Evolutionary conservation across 2,797 vertebrate genomes (phyloP).

Genomic region (Hydrophis major): DNA sequence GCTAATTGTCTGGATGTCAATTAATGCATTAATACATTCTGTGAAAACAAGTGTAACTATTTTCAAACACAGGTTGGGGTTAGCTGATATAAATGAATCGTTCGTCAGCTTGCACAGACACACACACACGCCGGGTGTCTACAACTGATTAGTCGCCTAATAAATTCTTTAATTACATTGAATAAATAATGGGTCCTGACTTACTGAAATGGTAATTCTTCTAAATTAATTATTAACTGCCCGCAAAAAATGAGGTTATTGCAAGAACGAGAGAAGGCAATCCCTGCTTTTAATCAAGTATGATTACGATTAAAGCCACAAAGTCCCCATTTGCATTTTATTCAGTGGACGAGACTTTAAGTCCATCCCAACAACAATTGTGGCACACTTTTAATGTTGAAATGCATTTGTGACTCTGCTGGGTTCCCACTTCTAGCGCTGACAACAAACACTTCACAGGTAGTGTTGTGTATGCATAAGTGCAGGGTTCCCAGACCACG

Average conservation of each 20-base stretch:
- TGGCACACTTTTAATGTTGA: conserved; percentile 52
- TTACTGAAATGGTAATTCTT: conserved; percentile 74
- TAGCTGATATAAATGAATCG: conserved; percentile 64
- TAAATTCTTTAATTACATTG: conserved; percentile 79
- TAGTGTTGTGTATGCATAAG: too few relatives aligned
- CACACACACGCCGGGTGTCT: conserved; percentile 57
- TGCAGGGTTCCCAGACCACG: too few relatives aligned
- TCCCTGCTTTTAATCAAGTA: conserved; percentile 72
- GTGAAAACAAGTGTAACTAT: conserved; percentile 43
- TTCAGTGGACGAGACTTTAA: conserved; percentile 73
- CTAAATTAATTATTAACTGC: conserved; percentile 77
- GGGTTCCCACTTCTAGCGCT: conserved; percentile 61
- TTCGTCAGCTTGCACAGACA: background rate
- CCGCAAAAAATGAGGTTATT: conserved; percentile 69
- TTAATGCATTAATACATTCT: conserved; percentile 48
- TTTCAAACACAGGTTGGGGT: conserved; percentile 57
- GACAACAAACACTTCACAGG: conserved; percentile 56
- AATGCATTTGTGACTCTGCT: conserved; percentile 50
- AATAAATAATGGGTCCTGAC: conserved; percentile 76
- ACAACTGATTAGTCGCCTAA: conserved; percentile 73
- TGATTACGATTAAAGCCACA: conserved; percentile 64
- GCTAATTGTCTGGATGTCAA: conserved; percentile 10
- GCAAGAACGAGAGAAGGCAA: conserved; percentile 67
- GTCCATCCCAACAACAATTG: conserved; percentile 63
- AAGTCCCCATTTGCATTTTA: conserved; percentile 73